A percentile compares a stretch with the other conserved stretches of the same genome.
phyloP scores from a whole-genome alignment of 2,113 vertebrate genomes.

The Calidris pugnax region DNA sequence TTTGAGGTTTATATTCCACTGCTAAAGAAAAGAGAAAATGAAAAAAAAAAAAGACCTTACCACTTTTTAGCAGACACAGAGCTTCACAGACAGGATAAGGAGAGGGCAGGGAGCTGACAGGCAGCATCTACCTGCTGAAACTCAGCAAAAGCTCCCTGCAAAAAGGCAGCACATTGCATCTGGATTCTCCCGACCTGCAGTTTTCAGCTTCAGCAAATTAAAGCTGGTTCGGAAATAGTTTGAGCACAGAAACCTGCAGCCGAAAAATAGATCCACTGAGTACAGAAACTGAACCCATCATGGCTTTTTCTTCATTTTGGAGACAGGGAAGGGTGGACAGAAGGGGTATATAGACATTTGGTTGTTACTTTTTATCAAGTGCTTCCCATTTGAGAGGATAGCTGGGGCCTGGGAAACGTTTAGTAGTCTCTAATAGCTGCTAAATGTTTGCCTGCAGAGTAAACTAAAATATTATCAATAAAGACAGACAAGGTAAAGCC shows the following conservation, averaged over 20 bases:
- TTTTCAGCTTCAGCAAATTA: not conserved
- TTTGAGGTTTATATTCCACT: not conserved
- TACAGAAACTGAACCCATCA: not conserved
- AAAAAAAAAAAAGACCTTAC: not conserved
- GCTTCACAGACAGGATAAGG: not conserved
- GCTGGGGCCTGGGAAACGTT: not conserved
- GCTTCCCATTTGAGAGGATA: fast-evolving
- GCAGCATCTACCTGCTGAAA: not conserved
- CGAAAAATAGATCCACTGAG: not conserved
- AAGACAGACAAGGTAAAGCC: not conserved
- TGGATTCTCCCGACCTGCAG: not conserved
- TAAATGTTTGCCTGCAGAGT: not conserved
- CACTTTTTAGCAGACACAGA: not conserved
- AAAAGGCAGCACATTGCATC: fast-evolving
- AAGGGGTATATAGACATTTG: not conserved
- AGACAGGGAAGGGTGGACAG: not conserved
- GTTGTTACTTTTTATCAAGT: not conserved
- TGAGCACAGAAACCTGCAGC: not conserved
- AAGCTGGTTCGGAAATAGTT: not conserved
- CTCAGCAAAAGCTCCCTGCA: not conserved
- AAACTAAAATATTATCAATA: not conserved
- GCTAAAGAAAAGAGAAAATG: not conserved
- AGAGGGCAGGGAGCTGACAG: not conserved
- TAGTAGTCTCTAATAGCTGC: not conserved
- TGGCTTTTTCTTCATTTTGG: not conserved